Percentiles rank a stretch among this genome's conserved stretches.
phyloP scores from a whole-genome alignment of 2,113 vertebrate species.

The Platycercus adscitus region DNA sequence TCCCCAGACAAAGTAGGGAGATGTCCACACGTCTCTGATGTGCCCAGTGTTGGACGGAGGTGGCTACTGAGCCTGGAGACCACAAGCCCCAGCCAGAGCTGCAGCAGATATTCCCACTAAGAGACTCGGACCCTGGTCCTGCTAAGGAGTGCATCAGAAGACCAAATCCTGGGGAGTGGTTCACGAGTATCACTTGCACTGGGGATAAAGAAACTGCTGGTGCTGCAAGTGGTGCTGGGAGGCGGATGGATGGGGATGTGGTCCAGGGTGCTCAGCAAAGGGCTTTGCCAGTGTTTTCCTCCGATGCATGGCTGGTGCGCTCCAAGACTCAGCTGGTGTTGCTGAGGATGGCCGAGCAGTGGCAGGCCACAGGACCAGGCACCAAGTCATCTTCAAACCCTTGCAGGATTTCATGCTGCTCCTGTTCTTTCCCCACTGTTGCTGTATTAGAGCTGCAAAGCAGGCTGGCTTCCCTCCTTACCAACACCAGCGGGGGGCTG shows the following conservation, averaged over 20 bases:
- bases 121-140: not conserved
- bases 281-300: not conserved
- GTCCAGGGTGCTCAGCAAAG: not conserved
- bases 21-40: not conserved
- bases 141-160: not conserved
- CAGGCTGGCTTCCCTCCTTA: not conserved
- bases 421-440: not conserved
- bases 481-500: rapidly evolving
- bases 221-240: not conserved
- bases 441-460: not conserved
- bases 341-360: rapidly evolving
- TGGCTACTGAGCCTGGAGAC: not conserved
- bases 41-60: not conserved
- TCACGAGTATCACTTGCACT: not conserved
- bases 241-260: not conserved
- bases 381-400: not conserved
- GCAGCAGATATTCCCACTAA: not conserved
- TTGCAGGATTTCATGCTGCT: not conserved
- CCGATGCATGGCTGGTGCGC: rapidly evolving
- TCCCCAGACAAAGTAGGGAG: not conserved
- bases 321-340: not conserved
- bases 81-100: not conserved
- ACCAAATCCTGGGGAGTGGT: not conserved
- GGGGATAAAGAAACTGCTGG: not conserved
- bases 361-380: not conserved